phyloP scores from a whole-genome alignment of 2,113 vertebrate species.

The Polypterus senegalus region DNA sequence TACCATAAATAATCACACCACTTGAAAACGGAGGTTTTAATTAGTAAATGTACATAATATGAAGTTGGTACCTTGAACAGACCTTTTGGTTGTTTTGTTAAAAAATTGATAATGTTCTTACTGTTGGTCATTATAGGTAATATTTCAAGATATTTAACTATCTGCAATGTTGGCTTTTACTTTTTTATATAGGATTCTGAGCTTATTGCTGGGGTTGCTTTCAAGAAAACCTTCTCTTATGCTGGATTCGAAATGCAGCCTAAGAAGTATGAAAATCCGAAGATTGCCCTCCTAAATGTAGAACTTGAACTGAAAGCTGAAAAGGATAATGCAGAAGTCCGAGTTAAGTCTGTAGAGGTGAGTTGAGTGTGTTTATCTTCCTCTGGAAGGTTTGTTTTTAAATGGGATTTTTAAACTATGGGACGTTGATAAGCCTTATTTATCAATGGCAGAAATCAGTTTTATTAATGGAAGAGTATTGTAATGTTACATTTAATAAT shows the following conservation, averaged over 20 bases:
- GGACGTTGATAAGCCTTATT: too few species aligned
- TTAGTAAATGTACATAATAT: too few species aligned
- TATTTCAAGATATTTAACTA: neutral
- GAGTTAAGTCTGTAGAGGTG: constrained; percentile 84
- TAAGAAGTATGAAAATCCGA: constrained; percentile 75
- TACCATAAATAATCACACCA: too few species aligned
- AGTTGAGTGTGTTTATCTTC: constrained; percentile 1
- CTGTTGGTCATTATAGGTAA: neutral
- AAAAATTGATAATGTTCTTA: too few species aligned
- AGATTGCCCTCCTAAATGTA: constrained; percentile 82
- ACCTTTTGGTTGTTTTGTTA: too few species aligned
- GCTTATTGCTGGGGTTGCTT: constrained; percentile 82
- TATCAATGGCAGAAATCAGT: too few species aligned
- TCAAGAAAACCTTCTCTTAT: constrained; percentile 96
- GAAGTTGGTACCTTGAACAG: too few species aligned
- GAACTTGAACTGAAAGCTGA: constrained; percentile 95
- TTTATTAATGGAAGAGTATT: too few species aligned
- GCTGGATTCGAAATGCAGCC: constrained; percentile 98
- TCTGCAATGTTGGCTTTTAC: neutral
- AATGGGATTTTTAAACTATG: too few species aligned
- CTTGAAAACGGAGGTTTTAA: too few species aligned
- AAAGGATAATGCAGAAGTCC: constrained; percentile 89
- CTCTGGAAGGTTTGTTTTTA: too few species aligned
- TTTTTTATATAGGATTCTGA: constrained; percentile 66
- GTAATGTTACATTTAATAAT: too few species aligned